phyloP scores from a whole-genome alignment of 2,888 invertebrate species.

The Hypsopygia costalis region DNA sequence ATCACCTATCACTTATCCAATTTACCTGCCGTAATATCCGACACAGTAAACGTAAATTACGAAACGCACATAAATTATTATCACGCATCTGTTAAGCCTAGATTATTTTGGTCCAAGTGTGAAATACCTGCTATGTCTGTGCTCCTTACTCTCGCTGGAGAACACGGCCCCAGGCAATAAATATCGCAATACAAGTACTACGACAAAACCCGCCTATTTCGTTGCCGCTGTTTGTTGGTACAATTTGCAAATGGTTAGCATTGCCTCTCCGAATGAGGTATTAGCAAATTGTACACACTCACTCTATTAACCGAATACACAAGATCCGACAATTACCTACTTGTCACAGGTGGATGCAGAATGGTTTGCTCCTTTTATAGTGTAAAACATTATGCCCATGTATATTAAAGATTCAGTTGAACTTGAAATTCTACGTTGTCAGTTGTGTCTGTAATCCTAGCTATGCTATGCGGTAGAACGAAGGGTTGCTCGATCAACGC shows the following conservation, averaged over 20 bases:
- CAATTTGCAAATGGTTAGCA: slow-evolving; percentile 23
- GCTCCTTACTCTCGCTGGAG: not conserved
- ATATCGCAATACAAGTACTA: slow-evolving; percentile 29
- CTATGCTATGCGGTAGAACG: too few species aligned
- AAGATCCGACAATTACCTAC: not conserved
- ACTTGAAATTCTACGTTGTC: too few species aligned
- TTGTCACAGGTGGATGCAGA: slow-evolving; percentile 1
- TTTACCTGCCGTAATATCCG: too few species aligned
- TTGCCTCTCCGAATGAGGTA: slow-evolving; percentile 12
- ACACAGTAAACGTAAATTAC: not conserved
- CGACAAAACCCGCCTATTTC: slow-evolving; percentile 17
- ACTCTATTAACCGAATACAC: slow-evolving; percentile 8
- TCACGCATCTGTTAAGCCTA: slow-evolving; percentile 5
- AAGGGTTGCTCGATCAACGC: too few species aligned
- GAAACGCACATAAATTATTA: slow-evolving; percentile 6
- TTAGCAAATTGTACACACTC: too few species aligned
- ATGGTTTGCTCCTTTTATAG: too few species aligned
- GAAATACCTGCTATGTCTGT: slow-evolving; percentile 11
- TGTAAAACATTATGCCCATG: too few species aligned
- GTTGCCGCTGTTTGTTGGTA: slow-evolving; percentile 25
- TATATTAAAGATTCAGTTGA: too few species aligned
- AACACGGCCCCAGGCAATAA: slow-evolving; percentile 24
- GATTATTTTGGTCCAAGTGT: slow-evolving; percentile 6
- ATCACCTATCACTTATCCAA: too few species aligned
- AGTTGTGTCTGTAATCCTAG: too few species aligned